Conservation (phyloP, 30 jellyfish, hydroid and myxozoan species). For the Pelagia noctiluca region DNA sequence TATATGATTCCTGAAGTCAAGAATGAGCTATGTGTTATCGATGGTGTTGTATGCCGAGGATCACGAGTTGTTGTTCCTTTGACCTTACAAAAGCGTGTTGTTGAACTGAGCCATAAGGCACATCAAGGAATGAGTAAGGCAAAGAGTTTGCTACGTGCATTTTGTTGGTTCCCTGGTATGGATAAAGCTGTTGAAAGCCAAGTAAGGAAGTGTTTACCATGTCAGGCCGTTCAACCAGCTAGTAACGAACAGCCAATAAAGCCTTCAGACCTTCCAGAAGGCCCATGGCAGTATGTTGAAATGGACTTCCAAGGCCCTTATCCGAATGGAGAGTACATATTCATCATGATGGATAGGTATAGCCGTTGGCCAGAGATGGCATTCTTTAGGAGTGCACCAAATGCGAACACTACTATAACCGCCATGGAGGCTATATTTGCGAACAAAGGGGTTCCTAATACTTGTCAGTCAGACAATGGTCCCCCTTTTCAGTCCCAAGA, state of each 20-base stretch:
- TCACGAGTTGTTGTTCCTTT: slow-evolving; percentile 5
- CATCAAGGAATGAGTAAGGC: slow-evolving; percentile 6
- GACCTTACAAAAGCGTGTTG: slow-evolving; percentile 6
- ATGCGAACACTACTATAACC: slow-evolving; percentile 1
- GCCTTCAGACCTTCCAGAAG: slow-evolving; percentile 17
- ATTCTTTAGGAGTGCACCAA: slow-evolving; percentile 20
- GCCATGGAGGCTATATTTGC: slow-evolving; percentile 1
- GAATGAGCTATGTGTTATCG: slow-evolving; percentile 1
- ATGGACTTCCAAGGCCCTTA: slow-evolving; percentile 36
- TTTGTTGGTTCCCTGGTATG: slow-evolving; percentile 6
- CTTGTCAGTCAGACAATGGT: slow-evolving; percentile 11
- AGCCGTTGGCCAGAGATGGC: slow-evolving; percentile 42
- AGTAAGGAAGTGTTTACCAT: slow-evolving; percentile 3
- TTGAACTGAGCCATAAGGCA: slow-evolving; percentile 6
- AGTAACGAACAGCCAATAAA: slow-evolving; percentile 11
- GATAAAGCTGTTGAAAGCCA: slow-evolving; percentile 5
- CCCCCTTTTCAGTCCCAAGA: slow-evolving; percentile 21
- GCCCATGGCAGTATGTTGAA: slow-evolving; percentile 15
- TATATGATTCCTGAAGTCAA: slow-evolving; percentile 2
- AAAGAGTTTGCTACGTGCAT: slow-evolving; percentile 5
- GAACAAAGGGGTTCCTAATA: slow-evolving; percentile 10
- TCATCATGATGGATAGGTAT: slow-evolving; percentile 13
- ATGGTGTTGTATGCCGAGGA: slow-evolving; percentile 3
- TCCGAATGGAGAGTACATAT: slow-evolving; percentile 36
- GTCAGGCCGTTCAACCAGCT: slow-evolving; percentile 8